These are phyloP conservation scores for Plusia festucae DNA, from an alignment of 2,888 invertebrate genomes.

Conservation along the genomic window DNA sequence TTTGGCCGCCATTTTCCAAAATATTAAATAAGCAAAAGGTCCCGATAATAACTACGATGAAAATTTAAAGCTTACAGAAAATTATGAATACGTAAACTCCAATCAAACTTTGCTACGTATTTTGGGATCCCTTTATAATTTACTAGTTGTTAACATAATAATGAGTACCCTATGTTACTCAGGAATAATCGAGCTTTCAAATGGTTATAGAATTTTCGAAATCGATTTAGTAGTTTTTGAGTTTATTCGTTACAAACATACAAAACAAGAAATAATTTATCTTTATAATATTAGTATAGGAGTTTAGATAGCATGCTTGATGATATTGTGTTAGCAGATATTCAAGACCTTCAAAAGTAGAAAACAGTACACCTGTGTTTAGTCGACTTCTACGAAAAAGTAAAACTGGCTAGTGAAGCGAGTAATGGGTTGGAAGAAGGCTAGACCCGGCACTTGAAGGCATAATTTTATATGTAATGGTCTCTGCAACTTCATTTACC, in stretches of 20 bases:
- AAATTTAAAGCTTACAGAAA: slow-evolving; percentile 12
- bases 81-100: slow-evolving; percentile 9
- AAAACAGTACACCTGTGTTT: background rate
- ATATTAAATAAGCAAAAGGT: slow-evolving; percentile 15
- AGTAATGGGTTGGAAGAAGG: background rate
- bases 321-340: background rate
- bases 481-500: background rate
- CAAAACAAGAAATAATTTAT: too few relatives aligned
- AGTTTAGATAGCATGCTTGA: too few relatives aligned
- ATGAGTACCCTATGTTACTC: too few relatives aligned
- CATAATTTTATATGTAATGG: background rate
- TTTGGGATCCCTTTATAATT: background rate
- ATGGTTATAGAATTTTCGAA: too few relatives aligned
- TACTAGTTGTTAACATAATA: too few relatives aligned
- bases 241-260: too few relatives aligned
- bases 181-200: too few relatives aligned
- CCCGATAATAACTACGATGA: slow-evolving; percentile 14
- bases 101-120: background rate
- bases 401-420: background rate
- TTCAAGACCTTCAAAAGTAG: background rate
- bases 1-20: slow-evolving; percentile 24
- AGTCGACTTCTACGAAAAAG: background rate
- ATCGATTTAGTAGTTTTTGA: too few relatives aligned
- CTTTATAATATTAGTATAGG: too few relatives aligned
- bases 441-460: background rate